Base-by-base conservation (phyloP, 1,140 invertebrate genomes). In the Ostrea edulis region DNA sequence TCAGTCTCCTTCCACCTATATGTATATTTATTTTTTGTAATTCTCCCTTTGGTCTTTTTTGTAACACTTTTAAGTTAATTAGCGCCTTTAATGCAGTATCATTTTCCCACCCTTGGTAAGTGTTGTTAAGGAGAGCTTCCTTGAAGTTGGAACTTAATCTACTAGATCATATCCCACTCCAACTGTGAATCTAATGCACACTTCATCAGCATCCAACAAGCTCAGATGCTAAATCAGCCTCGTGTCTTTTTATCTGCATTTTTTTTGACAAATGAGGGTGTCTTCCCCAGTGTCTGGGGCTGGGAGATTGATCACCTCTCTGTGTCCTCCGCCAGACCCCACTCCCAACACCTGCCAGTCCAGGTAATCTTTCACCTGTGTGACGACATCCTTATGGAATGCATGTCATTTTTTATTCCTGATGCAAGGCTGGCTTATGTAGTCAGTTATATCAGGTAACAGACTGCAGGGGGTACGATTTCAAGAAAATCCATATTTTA, bases 361-460 rank as follows among this genome's bases (percentile, higher is more conserved):
- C 68, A 77, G 68, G 68, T 77, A 77, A 77, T 77, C 68, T 25
- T 29, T 77, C 68, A 44, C 68, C 68, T 77, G 68, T 35, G 17
- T 77, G 68, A 77, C 68, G 68, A 77, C 68, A 77, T 77, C 68
- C 29, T 77, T 77, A 77, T 35, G 68, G 68, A 77, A 77, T 77
- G 68, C 29, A 25, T 77, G 68, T 77, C 68, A 77, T 77, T 77
- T n/a, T 77, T 77, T 77, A 77, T 77, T 77, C 68, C 68, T 77
- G 68, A 77, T 77, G 68, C 25, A 77, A 77, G 68, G 68, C 25
- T 25, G 68, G 25, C 68, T 77, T 44, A 77, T 22, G 68, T 77
- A 44, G 58, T 44, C 14, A 1, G 17, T 62, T 14, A 62, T 62
- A 62, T 62, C 58, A 14, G 58, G 58, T 62, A 62, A 62, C 58